Conservation (phyloP, 2,113 vertebrate genomes). For the Podarcis cretensis region DNA sequence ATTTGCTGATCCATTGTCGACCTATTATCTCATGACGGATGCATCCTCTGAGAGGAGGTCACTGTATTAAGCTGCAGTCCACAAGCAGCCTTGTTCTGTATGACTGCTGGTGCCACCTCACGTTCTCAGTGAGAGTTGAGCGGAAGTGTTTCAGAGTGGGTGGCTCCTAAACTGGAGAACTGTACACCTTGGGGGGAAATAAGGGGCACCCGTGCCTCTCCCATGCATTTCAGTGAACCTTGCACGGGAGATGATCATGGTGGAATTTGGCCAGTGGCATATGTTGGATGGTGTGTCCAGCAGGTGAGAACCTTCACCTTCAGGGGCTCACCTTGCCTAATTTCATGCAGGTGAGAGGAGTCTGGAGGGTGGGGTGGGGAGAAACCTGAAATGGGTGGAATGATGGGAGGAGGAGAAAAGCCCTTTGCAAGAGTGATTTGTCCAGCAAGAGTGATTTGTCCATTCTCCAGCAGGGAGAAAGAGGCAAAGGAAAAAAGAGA, state of each 20-base stretch:
- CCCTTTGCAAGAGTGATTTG: background rate
- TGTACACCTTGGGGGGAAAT: background rate
- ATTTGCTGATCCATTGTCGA: conserved; percentile 30
- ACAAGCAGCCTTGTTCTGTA: background rate
- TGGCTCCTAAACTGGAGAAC: background rate
- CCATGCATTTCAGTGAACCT: background rate
- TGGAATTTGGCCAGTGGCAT: background rate
- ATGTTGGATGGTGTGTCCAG: background rate
- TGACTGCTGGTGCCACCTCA: background rate
- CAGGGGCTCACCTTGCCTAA: background rate
- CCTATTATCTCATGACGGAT: conserved; percentile 33
- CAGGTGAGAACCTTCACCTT: background rate
- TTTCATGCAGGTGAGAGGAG: background rate
- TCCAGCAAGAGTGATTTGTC: background rate
- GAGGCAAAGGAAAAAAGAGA: background rate
- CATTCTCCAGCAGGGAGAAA: background rate
- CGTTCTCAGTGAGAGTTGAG: background rate
- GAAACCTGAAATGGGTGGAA: background rate
- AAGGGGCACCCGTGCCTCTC: background rate
- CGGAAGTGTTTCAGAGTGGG: background rate
- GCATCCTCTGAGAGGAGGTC: background rate
- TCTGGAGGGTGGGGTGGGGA: background rate
- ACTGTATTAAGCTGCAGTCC: conserved; percentile 16
- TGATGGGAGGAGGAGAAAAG: background rate
- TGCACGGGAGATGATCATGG: no score